A percentile compares a stretch with the other conserved stretches of the same genome.
phyloP scores from a whole-genome alignment of 2,113 vertebrate genomes.

The Ochotona curzoniae region DNA sequence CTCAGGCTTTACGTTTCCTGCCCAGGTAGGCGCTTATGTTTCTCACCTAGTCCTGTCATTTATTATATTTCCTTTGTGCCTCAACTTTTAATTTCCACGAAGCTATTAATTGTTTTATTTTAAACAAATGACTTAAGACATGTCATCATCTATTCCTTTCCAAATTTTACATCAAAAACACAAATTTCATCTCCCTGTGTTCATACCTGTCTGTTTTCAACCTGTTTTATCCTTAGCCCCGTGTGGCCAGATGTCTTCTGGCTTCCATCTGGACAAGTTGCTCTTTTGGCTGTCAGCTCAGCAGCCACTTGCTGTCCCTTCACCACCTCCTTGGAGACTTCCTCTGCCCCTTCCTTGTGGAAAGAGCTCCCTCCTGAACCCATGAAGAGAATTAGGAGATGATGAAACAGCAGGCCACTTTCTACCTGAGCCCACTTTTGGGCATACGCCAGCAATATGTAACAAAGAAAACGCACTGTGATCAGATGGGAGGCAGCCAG shows the following conservation, averaged over 20 bases:
- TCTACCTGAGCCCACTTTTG: background rate
- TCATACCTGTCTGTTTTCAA: background rate
- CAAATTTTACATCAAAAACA: background rate
- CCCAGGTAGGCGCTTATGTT: background rate
- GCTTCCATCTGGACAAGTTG: background rate
- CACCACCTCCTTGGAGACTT: no score
- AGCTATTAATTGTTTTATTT: background rate
- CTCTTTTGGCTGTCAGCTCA: background rate
- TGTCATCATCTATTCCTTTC: background rate
- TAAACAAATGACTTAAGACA: background rate
- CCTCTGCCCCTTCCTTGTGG: no score
- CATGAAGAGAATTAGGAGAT: background rate
- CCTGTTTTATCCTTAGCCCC: background rate
- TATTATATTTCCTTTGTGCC: background rate
- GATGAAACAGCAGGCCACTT: background rate
- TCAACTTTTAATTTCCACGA: background rate
- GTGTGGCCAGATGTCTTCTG: background rate
- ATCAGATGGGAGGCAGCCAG: background rate
- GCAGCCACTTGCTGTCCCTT: background rate
- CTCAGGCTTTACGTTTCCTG: background rate
- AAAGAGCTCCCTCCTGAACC: background rate
- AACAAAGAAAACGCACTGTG: background rate
- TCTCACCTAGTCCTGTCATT: background rate
- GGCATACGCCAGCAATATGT: background rate
- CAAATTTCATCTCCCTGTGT: background rate